Percentiles rank a stretch among this genome's conserved stretches.
Evolutionary conservation across 2,888 invertebrate genomes (phyloP).

Genomic region (Calameuta filiformis): DNA sequence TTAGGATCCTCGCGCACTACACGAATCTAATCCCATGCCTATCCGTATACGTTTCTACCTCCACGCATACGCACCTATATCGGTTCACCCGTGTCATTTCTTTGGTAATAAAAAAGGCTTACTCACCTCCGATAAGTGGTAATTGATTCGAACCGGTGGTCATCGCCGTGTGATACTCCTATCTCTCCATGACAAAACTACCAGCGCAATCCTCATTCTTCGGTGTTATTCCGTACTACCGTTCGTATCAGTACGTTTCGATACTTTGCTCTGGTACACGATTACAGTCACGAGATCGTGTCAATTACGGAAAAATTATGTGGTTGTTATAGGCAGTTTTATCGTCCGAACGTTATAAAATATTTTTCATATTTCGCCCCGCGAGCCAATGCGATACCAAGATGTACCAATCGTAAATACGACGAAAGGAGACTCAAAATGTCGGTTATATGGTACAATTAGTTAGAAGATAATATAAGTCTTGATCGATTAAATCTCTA

Average conservation of each 20-base stretch:
- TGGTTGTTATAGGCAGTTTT: neutral
- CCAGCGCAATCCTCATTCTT: too few relatives aligned
- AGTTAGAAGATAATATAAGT: neutral
- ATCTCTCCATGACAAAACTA: too few relatives aligned
- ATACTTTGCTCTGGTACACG: neutral
- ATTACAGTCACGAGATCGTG: neutral
- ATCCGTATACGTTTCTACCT: neutral
- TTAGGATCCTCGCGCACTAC: constrained; percentile 1
- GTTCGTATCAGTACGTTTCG: neutral
- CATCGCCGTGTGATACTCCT: constrained; percentile 5
- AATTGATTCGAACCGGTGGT: constrained; percentile 17
- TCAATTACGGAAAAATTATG: neutral
- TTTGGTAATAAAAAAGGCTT: constrained; percentile 10
- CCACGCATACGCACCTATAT: neutral
- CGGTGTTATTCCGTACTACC: neutral
- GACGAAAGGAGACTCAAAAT: neutral
- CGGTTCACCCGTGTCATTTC: constrained; percentile 7
- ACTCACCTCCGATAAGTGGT: constrained; percentile 24
- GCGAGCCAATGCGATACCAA: too few relatives aligned
- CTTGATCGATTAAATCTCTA: constrained; percentile 51
- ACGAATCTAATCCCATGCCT: neutral
- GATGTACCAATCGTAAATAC: neutral
- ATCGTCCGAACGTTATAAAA: neutral
- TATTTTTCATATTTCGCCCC: neutral
- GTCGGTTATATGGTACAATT: neutral